Conservation (phyloP, 1,140 invertebrate species). For the Leptestheria dahalacensis region DNA sequence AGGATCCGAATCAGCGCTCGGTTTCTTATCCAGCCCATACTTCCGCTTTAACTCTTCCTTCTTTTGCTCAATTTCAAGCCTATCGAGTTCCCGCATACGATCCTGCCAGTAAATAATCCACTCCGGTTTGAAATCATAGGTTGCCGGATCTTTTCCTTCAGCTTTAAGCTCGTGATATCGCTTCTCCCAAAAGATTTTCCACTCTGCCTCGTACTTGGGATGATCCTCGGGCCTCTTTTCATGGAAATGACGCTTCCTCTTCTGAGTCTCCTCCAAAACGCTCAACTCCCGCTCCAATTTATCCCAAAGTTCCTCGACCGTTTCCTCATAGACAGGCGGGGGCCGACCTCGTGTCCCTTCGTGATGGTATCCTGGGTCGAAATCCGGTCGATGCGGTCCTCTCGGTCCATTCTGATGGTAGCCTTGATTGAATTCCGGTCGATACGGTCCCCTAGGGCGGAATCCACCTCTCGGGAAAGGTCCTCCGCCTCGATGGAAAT, state of each 20-base stretch:
- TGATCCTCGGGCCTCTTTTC: slow-evolving; percentile 73
- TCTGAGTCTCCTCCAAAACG: slow-evolving; percentile 21
- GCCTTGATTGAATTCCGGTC: too few relatives aligned
- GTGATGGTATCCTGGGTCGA: not conserved
- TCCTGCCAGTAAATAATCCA: slow-evolving; percentile 71
- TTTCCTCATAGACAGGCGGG: not conserved
- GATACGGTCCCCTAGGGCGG: too few relatives aligned
- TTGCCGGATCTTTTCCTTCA: slow-evolving; percentile 55
- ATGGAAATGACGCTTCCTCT: slow-evolving; percentile 47
- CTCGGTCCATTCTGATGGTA: not conserved
- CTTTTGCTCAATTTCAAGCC: slow-evolving; percentile 41
- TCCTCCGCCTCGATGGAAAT: too few relatives aligned
- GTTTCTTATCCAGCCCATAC: slow-evolving; percentile 24
- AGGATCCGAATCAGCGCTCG: not conserved
- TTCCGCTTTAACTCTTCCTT: slow-evolving; percentile 35
- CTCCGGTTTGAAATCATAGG: slow-evolving; percentile 64
- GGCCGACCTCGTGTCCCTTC: not conserved
- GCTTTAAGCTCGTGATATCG: slow-evolving; percentile 62
- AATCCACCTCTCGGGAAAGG: too few relatives aligned
- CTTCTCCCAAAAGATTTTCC: slow-evolving; percentile 59
- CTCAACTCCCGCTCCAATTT: slow-evolving; percentile 4
- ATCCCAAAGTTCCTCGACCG: not conserved
- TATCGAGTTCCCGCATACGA: slow-evolving; percentile 56
- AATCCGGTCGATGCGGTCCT: not conserved
- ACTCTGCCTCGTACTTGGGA: slow-evolving; percentile 66